A percentile compares a stretch with the other conserved stretches of the same genome.
These are phyloP conservation scores for Channallabes apus DNA, from an alignment of 2,797 vertebrate genomes.

Conservation along the genomic window DNA sequence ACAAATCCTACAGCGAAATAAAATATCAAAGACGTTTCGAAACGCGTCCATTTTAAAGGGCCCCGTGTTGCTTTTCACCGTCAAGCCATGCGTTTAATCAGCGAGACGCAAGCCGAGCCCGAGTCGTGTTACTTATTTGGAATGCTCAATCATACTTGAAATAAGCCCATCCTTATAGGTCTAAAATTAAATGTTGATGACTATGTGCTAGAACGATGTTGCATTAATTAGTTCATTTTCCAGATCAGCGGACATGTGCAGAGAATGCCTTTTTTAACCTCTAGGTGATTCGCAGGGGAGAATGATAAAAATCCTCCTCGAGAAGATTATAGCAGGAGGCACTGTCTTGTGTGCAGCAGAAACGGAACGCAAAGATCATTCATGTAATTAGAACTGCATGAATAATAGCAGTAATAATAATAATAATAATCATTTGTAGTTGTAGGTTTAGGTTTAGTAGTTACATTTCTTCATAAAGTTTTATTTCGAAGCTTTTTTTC, in stretches of 20 bases:
- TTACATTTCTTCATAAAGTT: not conserved
- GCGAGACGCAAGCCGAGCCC: slow-evolving; percentile 35
- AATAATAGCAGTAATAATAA: not conserved
- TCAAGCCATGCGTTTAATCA: slow-evolving; percentile 51
- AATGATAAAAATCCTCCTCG: not conserved
- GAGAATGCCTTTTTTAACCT: slow-evolving; percentile 42
- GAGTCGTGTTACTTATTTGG: slow-evolving; percentile 32
- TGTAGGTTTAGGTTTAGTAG: not conserved
- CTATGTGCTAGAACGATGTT: slow-evolving; percentile 31
- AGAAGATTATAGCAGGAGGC: not conserved
- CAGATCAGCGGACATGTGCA: slow-evolving; percentile 38
- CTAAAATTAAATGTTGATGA: slow-evolving; percentile 32
- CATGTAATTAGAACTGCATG: not conserved
- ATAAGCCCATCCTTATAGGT: slow-evolving; percentile 25
- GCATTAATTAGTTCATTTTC: slow-evolving; percentile 51
- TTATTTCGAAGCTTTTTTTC: not conserved
- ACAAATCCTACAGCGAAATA: slow-evolving; percentile 48
- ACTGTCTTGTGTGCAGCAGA: not conserved
- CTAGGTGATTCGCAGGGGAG: slow-evolving; percentile 30
- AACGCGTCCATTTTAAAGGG: slow-evolving; percentile 30
- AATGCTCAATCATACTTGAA: slow-evolving; percentile 37
- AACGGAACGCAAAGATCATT: not conserved
- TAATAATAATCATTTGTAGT: not conserved
- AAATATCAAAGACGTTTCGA: slow-evolving; percentile 55
- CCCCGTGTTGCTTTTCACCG: slow-evolving; percentile 62